phyloP scores from a whole-genome alignment of 2,113 vertebrate genomes.

The Pleuronectes platessa region DNA sequence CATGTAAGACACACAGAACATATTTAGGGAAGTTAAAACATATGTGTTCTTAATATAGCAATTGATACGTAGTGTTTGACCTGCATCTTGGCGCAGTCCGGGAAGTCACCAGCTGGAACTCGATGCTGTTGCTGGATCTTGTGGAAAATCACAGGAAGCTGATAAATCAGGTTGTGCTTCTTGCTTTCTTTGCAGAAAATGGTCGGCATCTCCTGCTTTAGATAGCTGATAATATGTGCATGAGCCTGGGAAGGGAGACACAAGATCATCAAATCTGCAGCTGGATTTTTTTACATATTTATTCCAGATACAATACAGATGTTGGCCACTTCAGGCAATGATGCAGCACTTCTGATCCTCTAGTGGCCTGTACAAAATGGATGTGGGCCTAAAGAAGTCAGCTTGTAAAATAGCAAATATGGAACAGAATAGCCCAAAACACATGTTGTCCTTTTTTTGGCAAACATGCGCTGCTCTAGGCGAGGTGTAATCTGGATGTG shows the following conservation, averaged over 20 bases:
- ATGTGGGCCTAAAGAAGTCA: too few relatives aligned
- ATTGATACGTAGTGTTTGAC: constrained; percentile 51
- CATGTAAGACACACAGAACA: constrained; percentile 25
- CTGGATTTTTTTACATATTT: not conserved
- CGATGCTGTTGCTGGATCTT: constrained; percentile 89
- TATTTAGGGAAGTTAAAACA: not conserved
- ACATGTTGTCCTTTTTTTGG: too few relatives aligned
- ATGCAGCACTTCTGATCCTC: too few relatives aligned
- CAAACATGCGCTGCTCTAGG: too few relatives aligned
- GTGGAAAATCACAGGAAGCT: constrained; percentile 87
- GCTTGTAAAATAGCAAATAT: too few relatives aligned
- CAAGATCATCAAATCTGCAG: not conserved
- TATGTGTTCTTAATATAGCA: not conserved
- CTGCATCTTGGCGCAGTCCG: constrained; percentile 92
- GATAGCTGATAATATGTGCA: constrained; percentile 88
- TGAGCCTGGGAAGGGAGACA: constrained; percentile 81
- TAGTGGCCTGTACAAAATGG: too few relatives aligned
- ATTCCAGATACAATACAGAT: too few relatives aligned
- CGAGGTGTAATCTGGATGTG: too few relatives aligned
- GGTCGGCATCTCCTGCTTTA: constrained; percentile 91
- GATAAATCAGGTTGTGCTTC: constrained; percentile 89
- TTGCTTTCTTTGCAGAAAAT: constrained; percentile 90
- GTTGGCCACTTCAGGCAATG: too few relatives aligned
- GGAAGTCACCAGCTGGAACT: constrained; percentile 91
- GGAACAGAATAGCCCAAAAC: too few relatives aligned